These are phyloP conservation scores for Anthonomus grandis DNA, from an alignment of 1,140 invertebrate species.

Conservation along the genomic window DNA sequence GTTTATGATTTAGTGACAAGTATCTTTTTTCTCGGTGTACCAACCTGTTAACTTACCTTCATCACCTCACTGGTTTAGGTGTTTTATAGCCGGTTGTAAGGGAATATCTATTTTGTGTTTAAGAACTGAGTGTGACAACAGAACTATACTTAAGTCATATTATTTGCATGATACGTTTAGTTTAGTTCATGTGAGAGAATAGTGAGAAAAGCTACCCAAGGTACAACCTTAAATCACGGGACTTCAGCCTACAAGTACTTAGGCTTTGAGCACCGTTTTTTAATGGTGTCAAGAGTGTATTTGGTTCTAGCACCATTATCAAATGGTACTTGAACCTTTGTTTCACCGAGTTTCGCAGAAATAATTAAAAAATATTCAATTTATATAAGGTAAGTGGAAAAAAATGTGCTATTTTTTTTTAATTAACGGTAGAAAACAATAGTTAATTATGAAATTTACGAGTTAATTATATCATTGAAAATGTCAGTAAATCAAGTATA, in stretches of 20 bases:
- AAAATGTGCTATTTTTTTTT: too few species aligned
- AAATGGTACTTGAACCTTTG: constrained; percentile 45
- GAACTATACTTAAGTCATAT: constrained; percentile 33
- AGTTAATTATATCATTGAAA: too few species aligned
- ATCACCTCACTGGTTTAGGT: constrained; percentile 31
- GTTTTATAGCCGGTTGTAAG: constrained; percentile 33
- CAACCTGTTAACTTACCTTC: constrained; percentile 8
- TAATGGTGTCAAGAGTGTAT: constrained; percentile 43
- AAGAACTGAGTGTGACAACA: constrained; percentile 33
- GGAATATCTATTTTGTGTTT: constrained; percentile 37
- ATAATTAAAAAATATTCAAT: too few species aligned
- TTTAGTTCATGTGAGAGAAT: constrained; percentile 14
- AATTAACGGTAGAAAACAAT: too few species aligned
- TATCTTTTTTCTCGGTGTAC: constrained; percentile 17
- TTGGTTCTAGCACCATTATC: constrained; percentile 44
- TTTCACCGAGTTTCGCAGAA: too few species aligned
- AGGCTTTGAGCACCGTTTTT: constrained; percentile 47
- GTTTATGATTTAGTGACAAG: not conserved
- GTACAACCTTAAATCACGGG: too few species aligned
- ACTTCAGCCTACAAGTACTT: not conserved
- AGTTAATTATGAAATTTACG: too few species aligned
- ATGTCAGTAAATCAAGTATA: too few species aligned
- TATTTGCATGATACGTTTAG: constrained; percentile 10
- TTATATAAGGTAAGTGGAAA: too few species aligned
- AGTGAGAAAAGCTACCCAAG: too few species aligned